A percentile compares a stretch with the other conserved stretches of the same genome.
Conservation (phyloP, 2,797 vertebrate genomes). For the Siniperca obscura region DNA sequence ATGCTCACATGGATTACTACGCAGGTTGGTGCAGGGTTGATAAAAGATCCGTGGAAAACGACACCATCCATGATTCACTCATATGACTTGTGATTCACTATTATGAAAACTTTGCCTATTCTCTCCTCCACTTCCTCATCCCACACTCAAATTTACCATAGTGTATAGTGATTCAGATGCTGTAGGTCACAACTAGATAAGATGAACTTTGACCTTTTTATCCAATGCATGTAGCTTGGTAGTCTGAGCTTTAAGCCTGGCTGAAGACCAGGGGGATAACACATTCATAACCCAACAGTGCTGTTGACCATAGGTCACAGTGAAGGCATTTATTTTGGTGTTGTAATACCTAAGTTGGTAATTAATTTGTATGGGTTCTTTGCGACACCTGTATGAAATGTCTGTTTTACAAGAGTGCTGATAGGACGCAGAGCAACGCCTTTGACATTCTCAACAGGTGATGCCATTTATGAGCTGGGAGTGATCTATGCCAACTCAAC, state of each 20-base stretch:
- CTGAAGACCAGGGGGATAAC: not conserved
- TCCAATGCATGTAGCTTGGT: not conserved
- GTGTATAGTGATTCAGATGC: not conserved
- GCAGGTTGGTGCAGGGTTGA: constrained; percentile 2
- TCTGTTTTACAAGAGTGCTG: constrained; percentile 26
- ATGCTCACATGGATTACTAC: not conserved
- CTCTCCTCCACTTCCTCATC: constrained; percentile 8
- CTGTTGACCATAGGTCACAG: not conserved
- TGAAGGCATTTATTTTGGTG: not conserved
- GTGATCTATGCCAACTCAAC: constrained; percentile 34
- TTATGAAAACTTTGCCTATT: not conserved
- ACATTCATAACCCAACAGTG: not conserved
- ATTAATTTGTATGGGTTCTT: not conserved
- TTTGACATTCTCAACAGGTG: constrained; percentile 48
- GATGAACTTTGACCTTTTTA: constrained; percentile 18
- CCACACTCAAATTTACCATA: not conserved
- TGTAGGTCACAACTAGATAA: not conserved
- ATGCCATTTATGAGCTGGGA: constrained; percentile 45
- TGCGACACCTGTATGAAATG: not conserved
- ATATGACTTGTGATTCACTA: constrained; percentile 40
- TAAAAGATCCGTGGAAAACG: constrained; percentile 38
- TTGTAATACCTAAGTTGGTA: not conserved
- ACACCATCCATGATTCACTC: constrained; percentile 37
- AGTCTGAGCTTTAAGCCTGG: not conserved
- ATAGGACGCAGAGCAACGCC: constrained; percentile 20